A percentile compares a stretch with the other conserved stretches of the same genome.
phyloP scores from a whole-genome alignment of 2,113 vertebrate genomes.

The Chrysochloris asiatica region DNA sequence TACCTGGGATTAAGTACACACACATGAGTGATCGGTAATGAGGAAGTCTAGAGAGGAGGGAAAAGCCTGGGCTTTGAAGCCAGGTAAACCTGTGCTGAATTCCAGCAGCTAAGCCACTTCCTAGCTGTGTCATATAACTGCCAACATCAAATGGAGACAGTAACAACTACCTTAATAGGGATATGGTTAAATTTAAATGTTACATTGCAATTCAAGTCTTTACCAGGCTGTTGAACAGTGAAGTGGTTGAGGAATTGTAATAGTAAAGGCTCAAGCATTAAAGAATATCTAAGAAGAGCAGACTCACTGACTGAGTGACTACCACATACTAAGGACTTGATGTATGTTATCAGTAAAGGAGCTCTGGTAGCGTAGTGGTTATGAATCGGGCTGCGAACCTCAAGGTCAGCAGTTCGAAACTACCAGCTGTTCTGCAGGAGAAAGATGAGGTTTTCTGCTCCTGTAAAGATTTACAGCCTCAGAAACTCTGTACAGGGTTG shows the following conservation, averaged over 20 bases:
- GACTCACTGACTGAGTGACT: not conserved
- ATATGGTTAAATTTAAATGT: not conserved
- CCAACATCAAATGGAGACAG: not conserved
- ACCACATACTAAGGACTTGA: not conserved
- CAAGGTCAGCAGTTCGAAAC: too few relatives aligned
- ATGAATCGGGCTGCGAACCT: too few relatives aligned
- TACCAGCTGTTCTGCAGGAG: too few relatives aligned
- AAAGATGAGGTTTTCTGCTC: too few relatives aligned
- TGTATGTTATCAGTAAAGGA: not conserved
- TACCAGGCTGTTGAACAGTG: not conserved
- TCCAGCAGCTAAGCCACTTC: not conserved
- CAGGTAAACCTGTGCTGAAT: not conserved
- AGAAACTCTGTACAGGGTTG: too few relatives aligned
- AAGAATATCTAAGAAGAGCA: not conserved
- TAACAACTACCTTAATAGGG: not conserved
- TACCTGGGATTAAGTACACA: slow-evolving; percentile 16
- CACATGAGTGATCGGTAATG: too few relatives aligned
- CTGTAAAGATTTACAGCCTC: too few relatives aligned
- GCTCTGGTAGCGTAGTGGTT: too few relatives aligned
- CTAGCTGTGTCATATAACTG: not conserved
- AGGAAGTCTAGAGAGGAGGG: not conserved
- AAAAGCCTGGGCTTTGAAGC: not conserved
- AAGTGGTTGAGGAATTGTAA: not conserved
- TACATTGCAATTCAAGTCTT: slow-evolving; percentile 26
- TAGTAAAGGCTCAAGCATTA: not conserved